Evolutionary conservation across 2,797 vertebrate species (phyloP).

Genomic region (Sebastes melanostomus): DNA sequence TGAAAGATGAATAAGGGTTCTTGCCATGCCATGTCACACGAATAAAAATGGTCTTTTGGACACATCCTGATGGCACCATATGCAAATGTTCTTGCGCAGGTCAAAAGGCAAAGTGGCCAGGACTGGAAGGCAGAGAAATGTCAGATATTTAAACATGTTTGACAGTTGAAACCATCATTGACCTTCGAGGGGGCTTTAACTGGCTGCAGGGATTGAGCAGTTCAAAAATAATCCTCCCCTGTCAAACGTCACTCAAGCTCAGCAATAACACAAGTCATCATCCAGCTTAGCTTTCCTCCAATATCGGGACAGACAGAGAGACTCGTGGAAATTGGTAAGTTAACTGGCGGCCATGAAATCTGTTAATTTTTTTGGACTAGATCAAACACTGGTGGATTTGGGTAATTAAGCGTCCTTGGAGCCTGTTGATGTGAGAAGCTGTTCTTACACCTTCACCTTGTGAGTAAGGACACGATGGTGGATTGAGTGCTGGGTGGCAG

Average conservation of each 20-base stretch:
- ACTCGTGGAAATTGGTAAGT: slow-evolving; percentile 74
- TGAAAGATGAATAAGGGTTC: not conserved
- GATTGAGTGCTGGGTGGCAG: slow-evolving; percentile 13
- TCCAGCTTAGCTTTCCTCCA: slow-evolving; percentile 77
- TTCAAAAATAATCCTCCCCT: slow-evolving; percentile 81
- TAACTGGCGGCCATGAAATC: slow-evolving; percentile 78
- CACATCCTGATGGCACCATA: slow-evolving; percentile 55
- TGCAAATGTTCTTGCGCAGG: slow-evolving; percentile 61
- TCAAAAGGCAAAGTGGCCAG: slow-evolving; percentile 62
- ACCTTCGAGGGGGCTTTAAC: slow-evolving; percentile 80
- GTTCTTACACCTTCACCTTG: slow-evolving; percentile 66
- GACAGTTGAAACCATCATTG: slow-evolving; percentile 79
- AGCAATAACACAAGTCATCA: slow-evolving; percentile 78
- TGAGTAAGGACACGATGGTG: slow-evolving; percentile 33
- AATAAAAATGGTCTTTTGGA: slow-evolving; percentile 38
- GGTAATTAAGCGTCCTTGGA: slow-evolving; percentile 73
- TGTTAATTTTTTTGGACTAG: slow-evolving; percentile 59
- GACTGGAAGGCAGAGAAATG: slow-evolving; percentile 57
- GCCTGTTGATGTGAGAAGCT: slow-evolving; percentile 60
- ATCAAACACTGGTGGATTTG: slow-evolving; percentile 79
- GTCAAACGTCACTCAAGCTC: slow-evolving; percentile 84
- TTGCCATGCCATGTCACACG: not conserved
- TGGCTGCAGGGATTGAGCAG: slow-evolving; percentile 75
- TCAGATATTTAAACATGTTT: slow-evolving; percentile 72
- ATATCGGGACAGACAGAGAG: slow-evolving; percentile 63